Evolutionary conservation across 2,113 vertebrate species (phyloP), one percentile per base, ranked within the genome.

Genomic region (Scytalopus superciliaris): DNA sequence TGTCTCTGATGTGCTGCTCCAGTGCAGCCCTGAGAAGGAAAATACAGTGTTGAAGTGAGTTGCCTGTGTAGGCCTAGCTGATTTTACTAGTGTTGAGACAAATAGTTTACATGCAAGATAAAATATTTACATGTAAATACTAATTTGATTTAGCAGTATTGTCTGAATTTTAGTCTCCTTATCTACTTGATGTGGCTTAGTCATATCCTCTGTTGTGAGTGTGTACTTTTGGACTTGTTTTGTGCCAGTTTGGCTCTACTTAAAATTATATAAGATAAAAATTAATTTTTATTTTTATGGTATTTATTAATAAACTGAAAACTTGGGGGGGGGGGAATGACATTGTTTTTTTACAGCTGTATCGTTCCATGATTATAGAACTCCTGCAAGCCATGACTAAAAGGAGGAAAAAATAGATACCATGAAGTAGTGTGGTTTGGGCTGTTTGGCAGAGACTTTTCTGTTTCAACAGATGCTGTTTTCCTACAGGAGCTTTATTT

Each of bases 401-500:
- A 9, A 16, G 63, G 40, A 89, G 53, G 67, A 66, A 74, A 94
- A 95, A 87, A 80, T 47, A 84, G 83, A 90, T 70, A 84, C 70
- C 35, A 9, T 96, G 84, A 96, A 97, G 80, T 89, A 78, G 70
- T 88, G 91, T 90, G 86, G 96, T 97, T 97, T 97, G 80, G 80
- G 83, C 90, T 97, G 89, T 94, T 97, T 97, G 95, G 93, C 97
- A 96, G 85, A 90, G 70, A 84, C 73, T 92, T 95, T 93, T 90
- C 76, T 90, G 66, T 93, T 97, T 94, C 94, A 97, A 93, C 96
- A 97, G 97, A 98, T 97, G 96, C 96, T 89, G 91, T 90, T 94
- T 96, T 96, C 87, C 94, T 85, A 82, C 82, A 87, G 87, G 16
- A 91, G 28, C 16, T 67, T 42, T 42, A 42, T 42, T 42, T 42